A percentile compares a stretch with the other conserved stretches of the same genome.
Evolutionary conservation across 2,113 vertebrate species (phyloP).

Genomic region (Mormyrus iriodes): DNA sequence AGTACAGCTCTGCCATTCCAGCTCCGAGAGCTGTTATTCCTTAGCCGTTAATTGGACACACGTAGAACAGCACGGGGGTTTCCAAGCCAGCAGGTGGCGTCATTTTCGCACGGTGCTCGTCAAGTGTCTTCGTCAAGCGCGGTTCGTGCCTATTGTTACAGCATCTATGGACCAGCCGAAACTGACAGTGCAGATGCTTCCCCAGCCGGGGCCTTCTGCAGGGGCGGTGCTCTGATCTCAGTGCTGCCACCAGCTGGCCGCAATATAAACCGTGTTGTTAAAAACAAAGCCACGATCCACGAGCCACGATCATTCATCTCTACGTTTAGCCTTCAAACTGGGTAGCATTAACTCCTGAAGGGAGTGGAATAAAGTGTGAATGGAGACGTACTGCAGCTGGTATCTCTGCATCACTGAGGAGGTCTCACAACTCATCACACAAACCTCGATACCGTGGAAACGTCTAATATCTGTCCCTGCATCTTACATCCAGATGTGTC

Average conservation of each 20-base stretch:
- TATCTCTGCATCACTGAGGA: neutral
- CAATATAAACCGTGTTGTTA: neutral
- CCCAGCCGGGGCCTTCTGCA: neutral
- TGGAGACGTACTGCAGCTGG: neutral
- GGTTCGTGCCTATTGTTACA: neutral
- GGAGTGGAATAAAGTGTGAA: neutral
- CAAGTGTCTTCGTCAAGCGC: neutral
- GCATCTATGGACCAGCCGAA: neutral
- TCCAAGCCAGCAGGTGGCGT: neutral
- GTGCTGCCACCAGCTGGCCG: neutral
- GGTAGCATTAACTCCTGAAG: neutral
- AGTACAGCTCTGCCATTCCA: neutral
- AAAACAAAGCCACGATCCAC: no score
- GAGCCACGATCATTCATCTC: neutral
- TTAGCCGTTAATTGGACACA: neutral
- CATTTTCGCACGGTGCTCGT: neutral
- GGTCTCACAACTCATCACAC: neutral
- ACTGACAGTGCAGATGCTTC: neutral
- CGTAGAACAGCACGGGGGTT: neutral
- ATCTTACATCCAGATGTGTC: neutral
- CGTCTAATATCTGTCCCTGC: neutral
- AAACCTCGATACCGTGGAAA: neutral
- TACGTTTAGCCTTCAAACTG: neutral
- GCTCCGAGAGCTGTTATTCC: neutral
- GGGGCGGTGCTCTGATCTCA: neutral